Evolutionary conservation across 2,888 invertebrate species (phyloP), one percentile per base, ranked within the genome.

Genomic region (Synergus gifuensis): DNA sequence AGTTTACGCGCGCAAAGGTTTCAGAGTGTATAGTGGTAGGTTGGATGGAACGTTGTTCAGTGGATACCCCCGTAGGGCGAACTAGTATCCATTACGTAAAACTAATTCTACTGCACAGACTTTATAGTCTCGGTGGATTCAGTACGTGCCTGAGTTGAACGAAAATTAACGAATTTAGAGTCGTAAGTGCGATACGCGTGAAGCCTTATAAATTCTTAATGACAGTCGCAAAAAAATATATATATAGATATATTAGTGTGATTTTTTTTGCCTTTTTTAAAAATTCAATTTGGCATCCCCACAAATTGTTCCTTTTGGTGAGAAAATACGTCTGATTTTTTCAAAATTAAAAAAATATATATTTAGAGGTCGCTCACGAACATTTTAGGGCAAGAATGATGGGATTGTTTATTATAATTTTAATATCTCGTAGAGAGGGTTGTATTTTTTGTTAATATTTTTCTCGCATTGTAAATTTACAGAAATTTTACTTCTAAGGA

Each of bases 71-170:
- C 63, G 78, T 54, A 66, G 54, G 77, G 73, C 77, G 49, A 77
- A 76, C 62, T 78, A 76, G 60, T 76, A 76, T 64, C 62, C 76
- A 78, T 82, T 79, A 82, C 63, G 78, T 78, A 78, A 79, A 82
- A 79, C 79, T 82, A 82, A 82, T 82, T 82, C 81, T 54, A 66
- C 77, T 36, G 77, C 77, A 64, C 77, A 79, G 81, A 79, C 79
- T 79, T 77, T 62, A 40, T 76, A 82, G 80, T 80, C 82, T 78
- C 82, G 66, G 62, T 76, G 80, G 78, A 76, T 80, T 82, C 78
- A 80, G 80, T 67, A 80, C 80, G 80, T 82, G 80, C 77, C 82
- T 62, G 82, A 79, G 76, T 64, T 77, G 78, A 82, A 82, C 80
- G 80, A 80, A 78, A 80, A 82, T 80, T 78, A 82, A 82, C 80